Conservation (phyloP, 1,140 invertebrate genomes). For the Nebria ingens region DNA sequence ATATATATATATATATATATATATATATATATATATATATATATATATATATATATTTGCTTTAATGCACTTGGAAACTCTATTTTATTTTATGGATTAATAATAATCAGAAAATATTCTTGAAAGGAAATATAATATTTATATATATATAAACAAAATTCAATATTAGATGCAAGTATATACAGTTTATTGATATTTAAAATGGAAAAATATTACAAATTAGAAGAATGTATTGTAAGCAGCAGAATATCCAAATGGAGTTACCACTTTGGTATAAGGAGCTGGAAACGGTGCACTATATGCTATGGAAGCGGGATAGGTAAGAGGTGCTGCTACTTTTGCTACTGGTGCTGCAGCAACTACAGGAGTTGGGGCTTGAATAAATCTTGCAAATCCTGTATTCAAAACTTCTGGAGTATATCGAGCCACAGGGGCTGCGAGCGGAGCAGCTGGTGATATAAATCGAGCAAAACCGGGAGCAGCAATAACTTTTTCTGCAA, state of each 20-base stretch:
- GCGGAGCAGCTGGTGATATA: constrained; percentile 1
- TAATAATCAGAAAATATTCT: not conserved
- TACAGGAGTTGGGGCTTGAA: constrained; percentile 12
- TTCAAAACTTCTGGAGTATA: not conserved
- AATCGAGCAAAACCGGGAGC: constrained; percentile 14
- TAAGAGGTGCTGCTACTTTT: constrained; percentile 11
- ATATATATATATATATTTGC: too few relatives aligned
- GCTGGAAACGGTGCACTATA: constrained; percentile 4
- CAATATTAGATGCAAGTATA: too few relatives aligned
- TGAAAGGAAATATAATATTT: too few relatives aligned
- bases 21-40: too few relatives aligned
- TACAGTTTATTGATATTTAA: too few relatives aligned
- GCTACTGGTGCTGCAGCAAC: not conserved
- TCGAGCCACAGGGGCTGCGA: not conserved
- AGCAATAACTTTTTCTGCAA: constrained; percentile 13
- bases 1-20: too few relatives aligned
- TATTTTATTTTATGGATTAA: not conserved
- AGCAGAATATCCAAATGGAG: constrained; percentile 9
- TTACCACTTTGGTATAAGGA: constrained; percentile 8
- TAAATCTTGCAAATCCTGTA: too few relatives aligned
- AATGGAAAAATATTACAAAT: too few relatives aligned
- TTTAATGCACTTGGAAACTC: too few relatives aligned
- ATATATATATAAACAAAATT: too few relatives aligned
- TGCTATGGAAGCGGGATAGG: constrained; percentile 2
- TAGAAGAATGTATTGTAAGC: not conserved